phyloP scores from a whole-genome alignment of 2,113 vertebrate genomes.

The Hystrix brachyura region DNA sequence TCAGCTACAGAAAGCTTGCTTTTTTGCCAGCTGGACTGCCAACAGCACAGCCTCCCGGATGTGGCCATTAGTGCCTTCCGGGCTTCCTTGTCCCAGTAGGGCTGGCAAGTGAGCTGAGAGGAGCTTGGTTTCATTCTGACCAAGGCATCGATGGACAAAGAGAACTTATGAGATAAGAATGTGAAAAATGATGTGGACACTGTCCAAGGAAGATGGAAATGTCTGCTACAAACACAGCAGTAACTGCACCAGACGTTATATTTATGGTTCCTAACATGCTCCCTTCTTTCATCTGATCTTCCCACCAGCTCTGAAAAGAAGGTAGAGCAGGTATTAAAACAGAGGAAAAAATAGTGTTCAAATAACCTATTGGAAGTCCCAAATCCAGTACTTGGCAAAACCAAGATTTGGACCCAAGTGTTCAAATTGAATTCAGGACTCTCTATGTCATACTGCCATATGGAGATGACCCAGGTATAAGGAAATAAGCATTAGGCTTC shows the following conservation, averaged over 20 bases:
- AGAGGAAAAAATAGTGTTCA: slow-evolving; percentile 14
- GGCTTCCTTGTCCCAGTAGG: not conserved
- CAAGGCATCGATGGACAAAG: not conserved
- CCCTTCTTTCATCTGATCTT: not conserved
- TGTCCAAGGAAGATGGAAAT: not conserved
- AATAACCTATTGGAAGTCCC: not conserved
- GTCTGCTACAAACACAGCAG: not conserved
- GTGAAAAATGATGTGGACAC: no score
- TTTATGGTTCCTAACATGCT: no score
- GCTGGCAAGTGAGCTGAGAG: not conserved
- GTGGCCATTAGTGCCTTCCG: not conserved
- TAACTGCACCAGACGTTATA: not conserved
- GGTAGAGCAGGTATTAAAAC: not conserved
- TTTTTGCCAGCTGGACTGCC: not conserved
- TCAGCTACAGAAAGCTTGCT: not conserved
- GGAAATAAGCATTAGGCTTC: not conserved
- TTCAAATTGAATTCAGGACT: not conserved
- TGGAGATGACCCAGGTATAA: not conserved
- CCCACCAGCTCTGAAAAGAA: not conserved
- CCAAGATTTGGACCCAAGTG: not conserved
- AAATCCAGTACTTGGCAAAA: not conserved
- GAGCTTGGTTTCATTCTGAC: not conserved
- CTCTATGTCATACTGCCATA: not conserved
- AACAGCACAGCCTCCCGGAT: not conserved
- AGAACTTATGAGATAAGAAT: not conserved